Base-by-base conservation (phyloP, 2,888 invertebrate genomes). In the Drosophila lacicola region DNA sequence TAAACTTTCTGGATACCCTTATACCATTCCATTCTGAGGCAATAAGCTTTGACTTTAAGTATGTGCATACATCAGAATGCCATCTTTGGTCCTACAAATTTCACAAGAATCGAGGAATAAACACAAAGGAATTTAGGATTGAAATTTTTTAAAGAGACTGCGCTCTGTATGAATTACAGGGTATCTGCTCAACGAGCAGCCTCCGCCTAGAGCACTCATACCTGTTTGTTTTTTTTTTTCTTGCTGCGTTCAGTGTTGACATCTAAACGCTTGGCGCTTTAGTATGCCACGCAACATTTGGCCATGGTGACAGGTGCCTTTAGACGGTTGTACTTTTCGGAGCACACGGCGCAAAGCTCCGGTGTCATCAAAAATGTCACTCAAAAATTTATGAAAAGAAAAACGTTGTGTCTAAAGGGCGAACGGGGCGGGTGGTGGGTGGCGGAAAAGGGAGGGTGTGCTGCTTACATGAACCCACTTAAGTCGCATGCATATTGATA, bases 341-440 rank as follows among this genome's bases (percentile, higher is more conserved):
- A 57, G 69, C 53, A 74, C 70, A 74, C 58, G 73, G 75, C 76
- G 71, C 81, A 89, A 88, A 83, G 80, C 83, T 82, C 82, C 65
- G 67, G 74, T 89, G 90, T 90, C 90, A 90, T 90, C 88, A 90
- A 90, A 89, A 88, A 72, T 90, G 86, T 90, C 90, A 90, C 90
- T 90, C 84, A 90, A 83, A 90, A 81, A 90, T 90, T 79, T 82
- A 89, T 88, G 90, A 88, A 89, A 89, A 73, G 68, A 76, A 75
- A 66, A 77, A 66, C 78, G 89, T 74, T 73, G 71, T 83, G 87
- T 83, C 78, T 60, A 68, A 67, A 49, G 44, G 29, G 9, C 13
- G 21, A 25, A 2, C 25, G n/a, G 9, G n/a, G 25, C 21, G n/a
- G 64, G 34, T 47, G 14, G 51, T 19, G 42, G 41, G 36, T 25